phyloP scores from a whole-genome alignment of 2,888 invertebrate species.

The Sesia apiformis region DNA sequence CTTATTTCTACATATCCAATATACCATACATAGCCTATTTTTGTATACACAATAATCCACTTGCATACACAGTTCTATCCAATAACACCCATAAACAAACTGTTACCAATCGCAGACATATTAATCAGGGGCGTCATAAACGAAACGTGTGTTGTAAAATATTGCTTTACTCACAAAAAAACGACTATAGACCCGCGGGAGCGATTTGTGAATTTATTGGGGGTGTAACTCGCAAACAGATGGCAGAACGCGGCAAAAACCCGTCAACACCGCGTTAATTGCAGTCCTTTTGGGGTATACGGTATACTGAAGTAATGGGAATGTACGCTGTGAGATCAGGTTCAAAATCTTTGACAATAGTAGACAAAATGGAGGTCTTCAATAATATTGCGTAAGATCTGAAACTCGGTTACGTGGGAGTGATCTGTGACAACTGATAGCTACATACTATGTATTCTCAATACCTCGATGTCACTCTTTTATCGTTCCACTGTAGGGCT shows the following conservation, averaged over 20 bases:
- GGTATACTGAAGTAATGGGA: background rate
- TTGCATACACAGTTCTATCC: background rate
- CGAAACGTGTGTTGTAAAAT: slow-evolving; percentile 56
- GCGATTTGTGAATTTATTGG: slow-evolving; percentile 47
- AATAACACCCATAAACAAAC: slow-evolving; percentile 9
- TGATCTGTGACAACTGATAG: too few species aligned
- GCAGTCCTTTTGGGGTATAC: slow-evolving; percentile 10
- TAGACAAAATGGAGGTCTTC: too few species aligned
- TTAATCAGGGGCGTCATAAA: slow-evolving; percentile 61
- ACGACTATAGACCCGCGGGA: slow-evolving; percentile 24
- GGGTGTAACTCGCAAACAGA: slow-evolving; percentile 22
- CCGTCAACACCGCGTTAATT: slow-evolving; percentile 25
- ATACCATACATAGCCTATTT: too few species aligned
- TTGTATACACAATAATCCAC: background rate
- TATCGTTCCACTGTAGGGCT: too few species aligned
- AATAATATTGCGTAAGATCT: too few species aligned
- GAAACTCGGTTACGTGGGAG: too few species aligned
- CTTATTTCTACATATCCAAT: too few species aligned
- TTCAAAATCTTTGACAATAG: too few species aligned
- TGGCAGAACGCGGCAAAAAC: slow-evolving; percentile 31
- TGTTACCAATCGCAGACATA: slow-evolving; percentile 35
- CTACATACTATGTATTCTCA: too few species aligned
- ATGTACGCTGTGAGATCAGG: too few species aligned
- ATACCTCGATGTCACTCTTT: too few species aligned
- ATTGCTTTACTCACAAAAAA: slow-evolving; percentile 41